Evolutionary conservation across 2,888 invertebrate species (phyloP).

Genomic region (Troides aeacus): DNA sequence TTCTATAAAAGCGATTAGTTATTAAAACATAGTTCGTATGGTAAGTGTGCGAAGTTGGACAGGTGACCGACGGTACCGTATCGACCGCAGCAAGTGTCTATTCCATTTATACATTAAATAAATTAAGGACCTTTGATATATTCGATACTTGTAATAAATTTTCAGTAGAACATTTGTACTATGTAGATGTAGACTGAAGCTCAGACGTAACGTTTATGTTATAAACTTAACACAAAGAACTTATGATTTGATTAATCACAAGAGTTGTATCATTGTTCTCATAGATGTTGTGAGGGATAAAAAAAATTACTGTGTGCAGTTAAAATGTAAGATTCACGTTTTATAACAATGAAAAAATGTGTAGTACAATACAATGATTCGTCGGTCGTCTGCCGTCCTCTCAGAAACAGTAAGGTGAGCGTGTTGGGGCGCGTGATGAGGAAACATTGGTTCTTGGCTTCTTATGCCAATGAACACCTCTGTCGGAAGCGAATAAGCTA

Average conservation of each 20-base stretch:
- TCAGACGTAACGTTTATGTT: not conserved
- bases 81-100: conserved; percentile 49
- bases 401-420: not conserved
- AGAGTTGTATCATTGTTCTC: not conserved
- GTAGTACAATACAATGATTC: not conserved
- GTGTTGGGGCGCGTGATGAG: not conserved
- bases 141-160: conserved; percentile 10
- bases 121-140: conserved; percentile 20
- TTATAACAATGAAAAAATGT: too few relatives aligned
- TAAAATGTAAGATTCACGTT: not conserved
- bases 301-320: not conserved
- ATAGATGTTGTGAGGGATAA: not conserved
- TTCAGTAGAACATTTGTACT: conserved; percentile 1
- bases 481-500: not conserved
- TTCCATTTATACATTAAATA: conserved; percentile 15
- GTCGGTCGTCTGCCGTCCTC: conserved; percentile 1
- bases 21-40: not conserved
- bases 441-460: not conserved
- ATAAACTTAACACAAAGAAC: not conserved
- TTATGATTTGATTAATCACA: not conserved
- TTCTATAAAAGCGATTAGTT: conserved; percentile 4
- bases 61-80: conserved; percentile 48
- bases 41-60: conserved; percentile 24
- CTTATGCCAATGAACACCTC: too few relatives aligned
- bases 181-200: conserved; percentile 10